Conservation (phyloP, 2,113 vertebrate genomes). For the Psilopsiagon aurifrons region DNA sequence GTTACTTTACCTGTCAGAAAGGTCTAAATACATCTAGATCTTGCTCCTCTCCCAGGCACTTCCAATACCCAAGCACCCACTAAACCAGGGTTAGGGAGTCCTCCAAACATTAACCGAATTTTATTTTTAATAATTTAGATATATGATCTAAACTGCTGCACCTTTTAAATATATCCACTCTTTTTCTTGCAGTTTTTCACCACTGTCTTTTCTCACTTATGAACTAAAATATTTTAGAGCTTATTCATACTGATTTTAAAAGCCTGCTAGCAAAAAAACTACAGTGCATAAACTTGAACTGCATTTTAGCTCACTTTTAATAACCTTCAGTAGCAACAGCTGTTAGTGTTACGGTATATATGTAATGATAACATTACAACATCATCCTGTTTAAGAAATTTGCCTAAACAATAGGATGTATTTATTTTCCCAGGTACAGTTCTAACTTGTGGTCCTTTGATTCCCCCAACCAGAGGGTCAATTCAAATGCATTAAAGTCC, state of each 20-base stretch:
- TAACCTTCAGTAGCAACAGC: not conserved
- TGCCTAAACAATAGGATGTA: not conserved
- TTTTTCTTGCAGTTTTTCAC: not conserved
- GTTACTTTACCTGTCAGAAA: not conserved
- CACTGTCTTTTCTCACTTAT: not conserved
- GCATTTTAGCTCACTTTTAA: not conserved
- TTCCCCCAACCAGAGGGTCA: accelerated
- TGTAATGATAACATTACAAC: not conserved
- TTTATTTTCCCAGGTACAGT: not conserved
- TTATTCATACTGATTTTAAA: not conserved
- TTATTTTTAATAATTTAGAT: not conserved
- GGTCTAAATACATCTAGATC: not conserved
- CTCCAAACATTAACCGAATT: not conserved
- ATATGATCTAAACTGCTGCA: not conserved
- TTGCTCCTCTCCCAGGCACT: not conserved
- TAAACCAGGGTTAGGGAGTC: not conserved
- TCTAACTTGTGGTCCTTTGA: not conserved
- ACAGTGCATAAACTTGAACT: accelerated
- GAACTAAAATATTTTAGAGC: not conserved
- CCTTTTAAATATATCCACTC: not conserved
- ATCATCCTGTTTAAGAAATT: not conserved
- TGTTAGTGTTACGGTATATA: not conserved
- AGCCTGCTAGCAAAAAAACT: not conserved
- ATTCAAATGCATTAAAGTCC: not conserved
- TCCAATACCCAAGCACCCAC: accelerated